Percentiles rank a stretch among this genome's conserved stretches.
phyloP scores from a whole-genome alignment of 2,113 vertebrate species.

The cat (Felis catus) region DNA sequence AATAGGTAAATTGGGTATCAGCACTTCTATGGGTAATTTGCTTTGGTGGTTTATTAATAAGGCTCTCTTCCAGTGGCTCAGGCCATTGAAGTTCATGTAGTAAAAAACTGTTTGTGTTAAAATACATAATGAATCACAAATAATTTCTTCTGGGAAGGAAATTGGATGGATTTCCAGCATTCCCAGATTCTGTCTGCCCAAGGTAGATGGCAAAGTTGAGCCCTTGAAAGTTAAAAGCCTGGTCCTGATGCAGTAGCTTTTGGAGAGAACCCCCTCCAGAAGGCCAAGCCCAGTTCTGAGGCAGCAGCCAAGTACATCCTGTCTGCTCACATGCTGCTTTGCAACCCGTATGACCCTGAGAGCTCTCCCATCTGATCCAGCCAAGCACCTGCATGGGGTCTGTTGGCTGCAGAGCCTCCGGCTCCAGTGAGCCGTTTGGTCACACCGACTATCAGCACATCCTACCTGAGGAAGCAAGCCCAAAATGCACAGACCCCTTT shows the following conservation, averaged over 20 bases:
- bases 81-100: not conserved
- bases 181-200: not conserved
- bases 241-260: not conserved
- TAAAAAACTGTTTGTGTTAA: not conserved
- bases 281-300: not conserved
- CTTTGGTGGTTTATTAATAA: not conserved
- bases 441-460: not conserved
- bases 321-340: not conserved
- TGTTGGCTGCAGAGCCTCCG: not conserved
- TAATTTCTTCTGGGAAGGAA: not conserved
- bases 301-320: not conserved
- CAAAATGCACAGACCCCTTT: not conserved
- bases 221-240: not conserved
- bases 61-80: not conserved
- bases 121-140: not conserved
- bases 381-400: fast-evolving
- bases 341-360: fast-evolving
- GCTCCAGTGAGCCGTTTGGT: fast-evolving
- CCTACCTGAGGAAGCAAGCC: not conserved
- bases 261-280: fast-evolving
- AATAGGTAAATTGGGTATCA: not conserved
- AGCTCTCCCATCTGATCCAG: not conserved
- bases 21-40: fast-evolving
- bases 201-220: not conserved
- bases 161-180: not conserved